A percentile compares a stretch with the other conserved stretches of the same genome.
Conservation (phyloP, 2,797 vertebrate species). For the Anguilla marmorata region DNA sequence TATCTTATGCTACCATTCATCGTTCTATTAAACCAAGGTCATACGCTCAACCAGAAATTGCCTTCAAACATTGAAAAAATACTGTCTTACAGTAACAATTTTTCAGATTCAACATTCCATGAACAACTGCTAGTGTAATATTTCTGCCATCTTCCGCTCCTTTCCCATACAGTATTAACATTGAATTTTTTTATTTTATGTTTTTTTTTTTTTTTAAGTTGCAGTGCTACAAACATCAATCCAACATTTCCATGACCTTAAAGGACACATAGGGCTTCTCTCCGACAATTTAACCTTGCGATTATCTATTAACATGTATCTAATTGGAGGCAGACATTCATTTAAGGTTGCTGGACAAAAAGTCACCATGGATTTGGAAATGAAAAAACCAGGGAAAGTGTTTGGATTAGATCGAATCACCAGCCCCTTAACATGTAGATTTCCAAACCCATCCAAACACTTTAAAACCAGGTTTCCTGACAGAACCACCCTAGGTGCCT, state of each 20-base stretch:
- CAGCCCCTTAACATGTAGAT: not conserved
- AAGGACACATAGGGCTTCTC: constrained; percentile 14
- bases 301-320: constrained; percentile 4
- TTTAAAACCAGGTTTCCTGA: not conserved
- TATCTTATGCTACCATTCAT: constrained; percentile 53
- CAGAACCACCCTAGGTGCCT: constrained; percentile 8
- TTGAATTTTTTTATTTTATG: not conserved
- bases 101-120: constrained; percentile 56
- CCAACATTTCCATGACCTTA: constrained; percentile 21
- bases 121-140: constrained; percentile 53
- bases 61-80: constrained; percentile 61
- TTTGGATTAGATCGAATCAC: not conserved
- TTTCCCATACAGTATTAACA: constrained; percentile 31
- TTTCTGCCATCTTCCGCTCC: constrained; percentile 37
- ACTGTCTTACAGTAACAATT: constrained; percentile 63
- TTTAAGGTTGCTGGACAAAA: constrained; percentile 3
- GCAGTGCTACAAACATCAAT: constrained; percentile 17
- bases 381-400: not conserved
- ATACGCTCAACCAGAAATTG: constrained; percentile 55
- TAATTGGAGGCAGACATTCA: not conserved
- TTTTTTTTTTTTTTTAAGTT: constrained; percentile 20
- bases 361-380: constrained; percentile 3
- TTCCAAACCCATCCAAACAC: not conserved
- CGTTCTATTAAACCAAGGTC: constrained; percentile 53
- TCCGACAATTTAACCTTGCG: not conserved